phyloP scores from a whole-genome alignment of 2,113 vertebrate species.

The Nettapus auritus region DNA sequence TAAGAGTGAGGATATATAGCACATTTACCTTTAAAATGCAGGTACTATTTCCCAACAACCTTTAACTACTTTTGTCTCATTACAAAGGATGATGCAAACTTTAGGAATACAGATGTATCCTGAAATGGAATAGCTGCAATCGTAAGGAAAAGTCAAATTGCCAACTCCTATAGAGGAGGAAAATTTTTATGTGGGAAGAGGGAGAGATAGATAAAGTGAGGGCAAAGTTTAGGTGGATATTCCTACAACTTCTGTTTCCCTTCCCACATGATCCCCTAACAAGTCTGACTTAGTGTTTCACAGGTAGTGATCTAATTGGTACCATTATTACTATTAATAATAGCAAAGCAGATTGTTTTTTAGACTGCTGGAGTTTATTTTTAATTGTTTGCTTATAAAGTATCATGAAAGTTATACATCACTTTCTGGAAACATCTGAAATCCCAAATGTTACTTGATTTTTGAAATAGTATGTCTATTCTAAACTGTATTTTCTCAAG shows the following conservation, averaged over 20 bases:
- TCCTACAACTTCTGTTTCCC: neutral
- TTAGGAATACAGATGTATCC: neutral
- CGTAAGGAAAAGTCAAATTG: neutral
- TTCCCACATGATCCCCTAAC: neutral
- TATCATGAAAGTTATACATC: neutral
- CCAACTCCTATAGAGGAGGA: accelerated
- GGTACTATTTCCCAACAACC: neutral
- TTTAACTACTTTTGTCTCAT: neutral
- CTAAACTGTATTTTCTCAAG: neutral
- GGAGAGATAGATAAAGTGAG: neutral
- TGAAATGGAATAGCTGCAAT: neutral
- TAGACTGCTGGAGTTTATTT: neutral
- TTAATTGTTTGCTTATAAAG: neutral
- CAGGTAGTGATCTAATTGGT: neutral
- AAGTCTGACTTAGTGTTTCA: neutral
- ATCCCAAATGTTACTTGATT: neutral
- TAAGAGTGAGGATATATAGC: neutral
- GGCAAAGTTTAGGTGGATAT: accelerated
- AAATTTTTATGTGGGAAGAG: neutral
- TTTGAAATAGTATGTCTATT: neutral
- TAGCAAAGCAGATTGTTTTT: neutral
- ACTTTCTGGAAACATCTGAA: neutral
- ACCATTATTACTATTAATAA: neutral
- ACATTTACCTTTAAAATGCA: constrained; percentile 14
- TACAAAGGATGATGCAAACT: neutral